These are phyloP conservation scores for Schizotus pectinicornis DNA, from an alignment of 2,888 invertebrate genomes.

Conservation along the genomic window DNA sequence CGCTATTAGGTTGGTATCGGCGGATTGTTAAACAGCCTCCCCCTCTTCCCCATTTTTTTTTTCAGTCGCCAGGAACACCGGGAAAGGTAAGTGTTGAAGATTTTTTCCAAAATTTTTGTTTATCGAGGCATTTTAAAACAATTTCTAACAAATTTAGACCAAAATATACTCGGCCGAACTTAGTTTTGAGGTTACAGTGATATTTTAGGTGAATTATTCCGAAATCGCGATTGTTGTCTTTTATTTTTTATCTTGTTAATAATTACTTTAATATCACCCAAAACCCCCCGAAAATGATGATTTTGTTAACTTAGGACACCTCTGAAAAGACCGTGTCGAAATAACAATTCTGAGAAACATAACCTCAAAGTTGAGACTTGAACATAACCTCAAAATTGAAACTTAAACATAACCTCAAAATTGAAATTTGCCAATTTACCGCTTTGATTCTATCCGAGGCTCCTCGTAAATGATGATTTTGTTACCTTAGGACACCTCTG, in stretches of 20 bases:
- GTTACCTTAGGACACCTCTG: background rate
- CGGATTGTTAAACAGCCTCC: conserved; percentile 8
- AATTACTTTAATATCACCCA: conserved; percentile 2
- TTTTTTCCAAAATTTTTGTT: conserved; percentile 29
- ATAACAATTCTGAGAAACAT: conserved; percentile 31
- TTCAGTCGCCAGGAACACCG: conserved; percentile 36
- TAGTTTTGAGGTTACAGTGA: background rate
- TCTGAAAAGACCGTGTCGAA: conserved; percentile 42
- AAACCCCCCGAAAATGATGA: conserved; percentile 36
- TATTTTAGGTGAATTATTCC: conserved; percentile 8
- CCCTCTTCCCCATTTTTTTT: too few relatives aligned
- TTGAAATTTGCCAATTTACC: background rate
- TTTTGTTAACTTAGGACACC: conserved; percentile 48
- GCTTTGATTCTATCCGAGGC: conserved; percentile 2
- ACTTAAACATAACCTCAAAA: background rate
- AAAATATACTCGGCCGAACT: background rate
- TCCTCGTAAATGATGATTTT: conserved; percentile 36
- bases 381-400: conserved; percentile 19
- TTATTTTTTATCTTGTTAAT: background rate
- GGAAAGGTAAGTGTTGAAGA: conserved; percentile 38
- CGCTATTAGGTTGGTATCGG: background rate
- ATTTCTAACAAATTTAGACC: conserved; percentile 1
- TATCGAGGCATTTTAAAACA: conserved; percentile 24
- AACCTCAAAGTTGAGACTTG: conserved; percentile 14
- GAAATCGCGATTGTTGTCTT: conserved; percentile 2